Evolutionary conservation across 2,797 vertebrate genomes (phyloP).

Genomic region (Leptatherina wallacei): DNA sequence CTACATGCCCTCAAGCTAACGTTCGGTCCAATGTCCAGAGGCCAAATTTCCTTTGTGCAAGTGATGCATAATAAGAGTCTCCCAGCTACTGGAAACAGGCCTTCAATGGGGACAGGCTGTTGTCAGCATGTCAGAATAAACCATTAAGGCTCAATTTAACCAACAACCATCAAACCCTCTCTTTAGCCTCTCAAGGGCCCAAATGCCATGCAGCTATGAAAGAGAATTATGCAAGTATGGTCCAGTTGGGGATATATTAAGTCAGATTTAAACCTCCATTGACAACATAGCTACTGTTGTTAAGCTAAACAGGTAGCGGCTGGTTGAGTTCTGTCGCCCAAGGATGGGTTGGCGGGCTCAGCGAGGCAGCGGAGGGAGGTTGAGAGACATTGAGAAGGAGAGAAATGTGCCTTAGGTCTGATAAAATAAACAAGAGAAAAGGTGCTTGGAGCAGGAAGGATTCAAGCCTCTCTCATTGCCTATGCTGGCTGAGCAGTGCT

Average conservation of each 20-base stretch:
- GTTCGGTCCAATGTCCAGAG: conserved; percentile 57
- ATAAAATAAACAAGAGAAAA: conserved; percentile 95
- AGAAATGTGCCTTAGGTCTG: conserved; percentile 92
- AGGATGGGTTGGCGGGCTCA: conserved; percentile 87
- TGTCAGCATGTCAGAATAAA: conserved; percentile 83
- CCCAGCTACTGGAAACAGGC: conserved; percentile 51
- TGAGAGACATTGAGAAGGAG: conserved; percentile 79
- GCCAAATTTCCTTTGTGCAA: conserved; percentile 61
- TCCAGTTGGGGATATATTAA: conserved; percentile 95
- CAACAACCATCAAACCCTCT: conserved; percentile 78
- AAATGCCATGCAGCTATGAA: conserved; percentile 86
- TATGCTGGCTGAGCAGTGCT: conserved; percentile 91
- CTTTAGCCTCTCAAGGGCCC: conserved; percentile 60
- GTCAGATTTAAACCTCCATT: conserved; percentile 86
- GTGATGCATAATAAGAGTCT: conserved; percentile 75
- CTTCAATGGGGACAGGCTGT: conserved; percentile 64
- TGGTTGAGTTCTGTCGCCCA: conserved; percentile 88
- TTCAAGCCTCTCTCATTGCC: conserved; percentile 86
- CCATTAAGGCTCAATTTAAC: conserved; percentile 87
- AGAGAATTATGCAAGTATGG: conserved; percentile 89
- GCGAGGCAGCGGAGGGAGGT: conserved; percentile 70
- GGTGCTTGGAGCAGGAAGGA: conserved; percentile 72
- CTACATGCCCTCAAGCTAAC: conserved; percentile 68
- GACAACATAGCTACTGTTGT: conserved; percentile 79
- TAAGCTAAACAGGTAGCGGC: conserved; percentile 88